These are phyloP conservation scores for Galeopsomyia nigrocyanea DNA, from an alignment of 2,888 invertebrate genomes.

Conservation along the genomic window DNA sequence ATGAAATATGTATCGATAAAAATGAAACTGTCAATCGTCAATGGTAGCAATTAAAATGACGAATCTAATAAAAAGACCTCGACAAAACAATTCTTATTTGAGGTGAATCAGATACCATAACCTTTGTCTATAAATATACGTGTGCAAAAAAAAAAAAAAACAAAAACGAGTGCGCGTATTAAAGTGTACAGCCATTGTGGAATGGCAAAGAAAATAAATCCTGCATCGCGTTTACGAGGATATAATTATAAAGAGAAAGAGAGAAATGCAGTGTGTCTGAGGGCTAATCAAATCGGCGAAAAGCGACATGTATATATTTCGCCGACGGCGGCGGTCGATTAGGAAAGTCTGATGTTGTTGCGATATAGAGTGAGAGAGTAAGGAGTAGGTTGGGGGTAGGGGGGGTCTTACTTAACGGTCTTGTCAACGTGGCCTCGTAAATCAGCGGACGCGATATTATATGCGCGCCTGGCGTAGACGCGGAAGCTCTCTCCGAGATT, in stretches of 20 bases:
- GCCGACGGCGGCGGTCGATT: conserved; percentile 22
- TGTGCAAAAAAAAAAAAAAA: background rate
- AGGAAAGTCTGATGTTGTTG: conserved; percentile 3
- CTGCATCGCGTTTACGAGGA: no score
- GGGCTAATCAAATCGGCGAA: conserved; percentile 35
- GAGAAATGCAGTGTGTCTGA: background rate
- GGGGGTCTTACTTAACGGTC: conserved; percentile 34
- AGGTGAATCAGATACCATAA: conserved; percentile 15
- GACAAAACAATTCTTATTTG: conserved; percentile 4
- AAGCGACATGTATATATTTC: background rate
- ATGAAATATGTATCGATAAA: background rate
- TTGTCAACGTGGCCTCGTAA: conserved; percentile 41
- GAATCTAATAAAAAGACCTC: conserved; percentile 10
- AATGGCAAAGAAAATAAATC: no score
- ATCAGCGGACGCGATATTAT: conserved; percentile 36
- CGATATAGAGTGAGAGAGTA: no score
- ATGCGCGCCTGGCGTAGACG: conserved; percentile 7
- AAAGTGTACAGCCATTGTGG: no score
- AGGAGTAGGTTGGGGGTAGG: conserved; percentile 4
- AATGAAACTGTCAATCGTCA: background rate
- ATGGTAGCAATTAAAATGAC: background rate
- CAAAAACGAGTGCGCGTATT: no score
- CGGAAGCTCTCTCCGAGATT: conserved; percentile 13
- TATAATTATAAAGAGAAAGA: no score
- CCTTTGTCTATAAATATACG: conserved; percentile 23